Evolutionary conservation across 2,113 vertebrate species (phyloP).

Genomic region (Guaruba guarouba): DNA sequence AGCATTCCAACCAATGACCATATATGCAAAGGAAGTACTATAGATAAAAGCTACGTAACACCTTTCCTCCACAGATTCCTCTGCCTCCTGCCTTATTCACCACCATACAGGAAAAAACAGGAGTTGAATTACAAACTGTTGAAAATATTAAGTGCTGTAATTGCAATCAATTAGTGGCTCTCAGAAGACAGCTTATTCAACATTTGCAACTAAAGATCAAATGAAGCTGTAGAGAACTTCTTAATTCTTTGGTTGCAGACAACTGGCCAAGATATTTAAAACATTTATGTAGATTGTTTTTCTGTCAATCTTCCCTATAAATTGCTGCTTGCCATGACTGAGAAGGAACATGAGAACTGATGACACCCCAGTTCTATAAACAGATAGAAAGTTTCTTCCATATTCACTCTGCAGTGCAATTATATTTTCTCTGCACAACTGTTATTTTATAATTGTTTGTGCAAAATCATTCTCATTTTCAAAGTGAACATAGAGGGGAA

Average conservation of each 20-base stretch:
- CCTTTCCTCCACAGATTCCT: background rate
- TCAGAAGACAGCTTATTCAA: background rate
- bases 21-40: background rate
- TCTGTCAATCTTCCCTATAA: background rate
- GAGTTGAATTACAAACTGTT: background rate
- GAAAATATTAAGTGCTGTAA: background rate
- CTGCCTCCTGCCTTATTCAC: background rate
- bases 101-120: background rate
- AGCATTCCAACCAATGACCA: background rate
- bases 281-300: background rate
- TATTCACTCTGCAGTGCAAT: background rate
- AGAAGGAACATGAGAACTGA: background rate
- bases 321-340: background rate
- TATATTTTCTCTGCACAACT: background rate
- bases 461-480: background rate
- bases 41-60: background rate
- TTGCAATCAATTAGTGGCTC: background rate
- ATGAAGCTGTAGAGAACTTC: background rate
- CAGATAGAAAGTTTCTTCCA: background rate
- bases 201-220: background rate
- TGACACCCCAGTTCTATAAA: background rate
- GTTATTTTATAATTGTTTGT: background rate
- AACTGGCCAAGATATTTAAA: background rate
- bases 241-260: background rate
- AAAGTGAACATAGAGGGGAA: background rate